Evolutionary conservation across 2,797 vertebrate genomes (phyloP), one percentile per base, ranked within the genome.

Genomic region (Rhynchonycteris naso): DNA sequence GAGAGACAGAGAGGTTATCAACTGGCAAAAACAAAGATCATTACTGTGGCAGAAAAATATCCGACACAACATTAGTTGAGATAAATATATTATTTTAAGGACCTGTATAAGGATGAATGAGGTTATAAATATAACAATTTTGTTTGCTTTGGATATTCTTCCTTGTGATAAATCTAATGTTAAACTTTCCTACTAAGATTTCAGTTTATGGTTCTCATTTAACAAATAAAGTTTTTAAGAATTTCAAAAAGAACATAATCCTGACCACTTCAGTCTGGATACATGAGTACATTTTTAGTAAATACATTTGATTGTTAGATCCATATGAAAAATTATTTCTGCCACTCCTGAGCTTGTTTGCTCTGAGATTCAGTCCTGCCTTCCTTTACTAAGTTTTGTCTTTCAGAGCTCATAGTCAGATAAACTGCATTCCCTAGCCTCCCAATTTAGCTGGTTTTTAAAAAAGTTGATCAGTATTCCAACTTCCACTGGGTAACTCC

Each of bases 231-330:
- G 2, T 91, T 96, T 68, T 93, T 15, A 88, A 95, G 43, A 95
- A 26, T 47, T 8, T 11, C 11, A 66, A 74, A 74, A 30, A 74
- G n/a, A 52, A 30, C n/a, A 75, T 75, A 47, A 75, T 52, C 14
- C 76, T 71, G 35, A 15, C 5, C 18, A 4, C 7, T 66, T 93
- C 30, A 82, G 52, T 68, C 56, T 69, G 22, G 7, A 96, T 66
- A 66, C 95, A 96, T 12, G 52, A 97, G 84, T 95, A 96, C 89
- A 63, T 95, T 97, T 93, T 90, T 82, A 97, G 10, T 76, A 38
- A 94, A 65, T 93, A 71, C 16, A 84, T 91, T 94, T 93, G 21
- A 75, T 54, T 88, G 16, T 66, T 86, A 52, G 15, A 74, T 59
- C 65, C 15, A 14, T 33, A 21, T 86, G 38, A 24, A 88, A 75